phyloP scores from a whole-genome alignment of 2,113 vertebrate genomes.

The Forbesichthys agassizii region DNA sequence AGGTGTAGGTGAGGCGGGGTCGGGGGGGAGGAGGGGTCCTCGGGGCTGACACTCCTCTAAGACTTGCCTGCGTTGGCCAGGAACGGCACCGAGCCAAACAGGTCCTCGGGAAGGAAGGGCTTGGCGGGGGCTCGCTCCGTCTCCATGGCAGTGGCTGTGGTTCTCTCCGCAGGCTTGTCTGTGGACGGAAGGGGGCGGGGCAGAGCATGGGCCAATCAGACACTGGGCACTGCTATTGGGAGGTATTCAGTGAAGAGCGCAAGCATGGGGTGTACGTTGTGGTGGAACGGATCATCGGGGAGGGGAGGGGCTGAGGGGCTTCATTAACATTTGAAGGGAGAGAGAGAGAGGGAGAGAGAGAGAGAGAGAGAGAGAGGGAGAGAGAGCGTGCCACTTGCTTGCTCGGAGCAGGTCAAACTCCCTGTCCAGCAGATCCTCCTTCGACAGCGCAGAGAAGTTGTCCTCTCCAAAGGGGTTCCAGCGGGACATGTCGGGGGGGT shows the following conservation, averaged over 20 bases:
- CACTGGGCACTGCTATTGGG: not conserved
- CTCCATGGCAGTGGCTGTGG: conserved; percentile 72
- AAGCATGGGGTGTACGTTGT: too few species aligned
- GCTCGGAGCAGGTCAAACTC: conserved; percentile 98
- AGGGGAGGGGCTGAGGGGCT: not conserved
- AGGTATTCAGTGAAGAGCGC: too few species aligned
- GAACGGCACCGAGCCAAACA: conserved; percentile 93
- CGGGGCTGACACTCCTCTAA: conserved; percentile 67
- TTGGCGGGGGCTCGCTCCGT: conserved; percentile 64
- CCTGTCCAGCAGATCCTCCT: conserved; percentile 95
- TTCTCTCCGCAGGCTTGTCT: conserved; percentile 87
- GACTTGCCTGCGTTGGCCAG: conserved; percentile 97
- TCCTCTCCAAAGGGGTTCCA: conserved; percentile 99
- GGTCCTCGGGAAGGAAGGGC: conserved; percentile 84
- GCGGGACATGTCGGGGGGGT: conserved; percentile 96
- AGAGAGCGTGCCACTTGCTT: conserved; percentile 84
- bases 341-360: not conserved
- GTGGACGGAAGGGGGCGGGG: not conserved
- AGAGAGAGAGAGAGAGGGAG: not conserved
- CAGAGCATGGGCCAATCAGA: not conserved
- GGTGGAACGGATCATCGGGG: too few species aligned
- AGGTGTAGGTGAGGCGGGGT: not conserved
- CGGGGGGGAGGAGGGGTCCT: conserved; percentile 34
- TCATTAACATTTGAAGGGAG: too few species aligned
- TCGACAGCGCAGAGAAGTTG: conserved; percentile 95